Percentiles rank a stretch among this genome's conserved stretches.
These are phyloP conservation scores for Drosophila antonietae DNA, from an alignment of 2,888 invertebrate genomes.

Conservation along the genomic window DNA sequence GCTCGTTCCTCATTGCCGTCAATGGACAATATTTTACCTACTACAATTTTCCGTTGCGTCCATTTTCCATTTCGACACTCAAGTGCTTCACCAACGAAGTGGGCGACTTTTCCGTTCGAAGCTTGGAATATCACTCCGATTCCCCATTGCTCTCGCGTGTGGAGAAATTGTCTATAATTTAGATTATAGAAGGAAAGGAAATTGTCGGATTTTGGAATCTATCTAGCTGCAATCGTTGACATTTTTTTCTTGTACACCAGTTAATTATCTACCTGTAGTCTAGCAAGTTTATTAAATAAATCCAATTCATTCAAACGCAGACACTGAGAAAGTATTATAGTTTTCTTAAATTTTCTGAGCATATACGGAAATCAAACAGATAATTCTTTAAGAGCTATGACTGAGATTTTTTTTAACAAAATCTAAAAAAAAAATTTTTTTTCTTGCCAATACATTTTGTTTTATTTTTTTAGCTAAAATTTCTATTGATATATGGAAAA, in stretches of 20 bases:
- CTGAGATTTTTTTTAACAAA: not conserved
- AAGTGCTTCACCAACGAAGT: conserved; percentile 82
- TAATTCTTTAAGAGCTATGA: not conserved
- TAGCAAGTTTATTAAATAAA: conserved; percentile 44
- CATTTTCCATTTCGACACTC: conserved; percentile 83
- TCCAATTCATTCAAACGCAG: conserved; percentile 1
- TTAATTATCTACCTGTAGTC: conserved; percentile 45
- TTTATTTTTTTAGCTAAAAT: no score
- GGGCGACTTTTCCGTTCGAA: conserved; percentile 81
- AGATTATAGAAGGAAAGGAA: no score
- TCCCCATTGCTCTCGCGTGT: conserved; percentile 82
- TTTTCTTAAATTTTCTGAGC: not conserved
- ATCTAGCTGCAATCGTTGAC: conserved; percentile 61
- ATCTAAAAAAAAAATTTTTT: not conserved
- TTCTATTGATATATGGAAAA: no score
- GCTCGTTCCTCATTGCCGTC: conserved; percentile 83
- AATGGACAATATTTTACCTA: conserved; percentile 84
- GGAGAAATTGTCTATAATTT: conserved; percentile 82
- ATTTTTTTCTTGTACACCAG: conserved; percentile 62
- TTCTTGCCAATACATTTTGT: no score
- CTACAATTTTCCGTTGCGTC: conserved; percentile 82
- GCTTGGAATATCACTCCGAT: conserved; percentile 83
- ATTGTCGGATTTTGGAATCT: not conserved
- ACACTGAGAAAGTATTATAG: not conserved
- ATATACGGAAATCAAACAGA: not conserved